Percentiles rank a stretch among this genome's conserved stretches.
Evolutionary conservation across 2,113 vertebrate genomes (phyloP).

Genomic region (Peromyscus polionotus): DNA sequence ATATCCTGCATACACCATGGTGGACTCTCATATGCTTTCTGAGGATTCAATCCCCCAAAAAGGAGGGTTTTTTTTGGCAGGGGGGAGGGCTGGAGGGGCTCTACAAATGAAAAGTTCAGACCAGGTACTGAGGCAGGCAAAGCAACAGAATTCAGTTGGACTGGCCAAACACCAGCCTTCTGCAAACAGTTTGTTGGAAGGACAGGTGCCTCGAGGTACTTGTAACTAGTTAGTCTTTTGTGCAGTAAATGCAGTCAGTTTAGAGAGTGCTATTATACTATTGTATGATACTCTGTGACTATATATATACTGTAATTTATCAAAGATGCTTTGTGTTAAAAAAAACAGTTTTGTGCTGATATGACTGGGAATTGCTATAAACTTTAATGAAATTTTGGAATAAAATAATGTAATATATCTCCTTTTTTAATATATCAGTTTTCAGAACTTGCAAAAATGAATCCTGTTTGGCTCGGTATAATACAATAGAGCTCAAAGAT

Average conservation of each 20-base stretch:
- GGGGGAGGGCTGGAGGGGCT: fast-evolving
- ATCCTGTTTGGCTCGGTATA: not conserved
- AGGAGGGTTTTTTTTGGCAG: not conserved
- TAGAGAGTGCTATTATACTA: not conserved
- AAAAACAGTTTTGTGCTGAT: not conserved
- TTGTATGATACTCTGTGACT: not conserved
- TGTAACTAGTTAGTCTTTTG: not conserved
- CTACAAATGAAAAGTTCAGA: not conserved
- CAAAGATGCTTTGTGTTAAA: not conserved
- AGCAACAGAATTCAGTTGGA: not conserved
- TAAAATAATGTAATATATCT: not conserved
- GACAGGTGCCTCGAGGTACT: fast-evolving
- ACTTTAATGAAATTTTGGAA: not conserved
- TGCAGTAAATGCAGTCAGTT: not conserved
- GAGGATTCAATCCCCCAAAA: not conserved
- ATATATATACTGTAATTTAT: conserved; percentile 31
- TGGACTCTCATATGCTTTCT: not conserved
- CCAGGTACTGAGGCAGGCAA: not conserved
- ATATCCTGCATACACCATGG: not conserved
- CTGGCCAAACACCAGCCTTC: not conserved
- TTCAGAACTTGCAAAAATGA: not conserved
- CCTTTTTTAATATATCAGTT: not conserved
- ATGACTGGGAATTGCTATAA: not conserved
- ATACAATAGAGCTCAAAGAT: not conserved
- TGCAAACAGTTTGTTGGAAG: fast-evolving